Base-by-base conservation (phyloP, 2,113 vertebrate genomes). In the Amazona vittata region DNA sequence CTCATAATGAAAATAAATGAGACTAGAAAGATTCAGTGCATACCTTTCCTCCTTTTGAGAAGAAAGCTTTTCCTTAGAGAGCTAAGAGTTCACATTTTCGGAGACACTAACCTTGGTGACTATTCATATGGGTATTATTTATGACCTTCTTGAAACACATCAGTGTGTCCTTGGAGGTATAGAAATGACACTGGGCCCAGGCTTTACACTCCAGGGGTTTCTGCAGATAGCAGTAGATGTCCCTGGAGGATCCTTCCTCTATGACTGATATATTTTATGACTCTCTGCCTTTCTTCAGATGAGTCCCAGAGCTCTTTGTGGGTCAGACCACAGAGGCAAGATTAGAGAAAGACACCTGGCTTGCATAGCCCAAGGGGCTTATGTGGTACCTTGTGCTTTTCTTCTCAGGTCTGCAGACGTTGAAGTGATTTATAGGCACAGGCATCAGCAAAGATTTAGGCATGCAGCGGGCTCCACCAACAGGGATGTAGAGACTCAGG, bases 401-500 rank as follows among this genome's bases (percentile, higher is more conserved):
- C 9, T 67, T 43, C 43, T 75, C 10, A 33, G 16, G 31, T 41
- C 41, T 59, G 11, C 1, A 1, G 10, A 35, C 46, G 18, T 18
- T 67, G 62, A 63, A 26, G 37, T 67, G 68, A 77, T 83, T 90
- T 70, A 59, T 39, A 26, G 18, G 19, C 73, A 70, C 12, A 52
- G 26, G 55, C 37, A 88, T 26, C 33, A 83, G 33, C 10, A 33
- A 62, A 82, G 70, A 44, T 74, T n/a, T 74, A 64, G 37, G 26
- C 29, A 71, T 5, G 2, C 11, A 26, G 31, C 4, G 2, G 17
- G 21, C 6, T 22, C n/a, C 43, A 59, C 7, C 1, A 1, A 29
- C 14, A 60, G 59, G 11, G 16, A 31, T 29, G 22, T 0, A n/a
- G 41, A 69, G 35, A 50, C 28, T 47, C 0, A 0, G 9, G 17